A percentile compares a stretch with the other conserved stretches of the same genome.
phyloP scores from a whole-genome alignment of 2,113 vertebrate genomes.

The Strix uralensis region DNA sequence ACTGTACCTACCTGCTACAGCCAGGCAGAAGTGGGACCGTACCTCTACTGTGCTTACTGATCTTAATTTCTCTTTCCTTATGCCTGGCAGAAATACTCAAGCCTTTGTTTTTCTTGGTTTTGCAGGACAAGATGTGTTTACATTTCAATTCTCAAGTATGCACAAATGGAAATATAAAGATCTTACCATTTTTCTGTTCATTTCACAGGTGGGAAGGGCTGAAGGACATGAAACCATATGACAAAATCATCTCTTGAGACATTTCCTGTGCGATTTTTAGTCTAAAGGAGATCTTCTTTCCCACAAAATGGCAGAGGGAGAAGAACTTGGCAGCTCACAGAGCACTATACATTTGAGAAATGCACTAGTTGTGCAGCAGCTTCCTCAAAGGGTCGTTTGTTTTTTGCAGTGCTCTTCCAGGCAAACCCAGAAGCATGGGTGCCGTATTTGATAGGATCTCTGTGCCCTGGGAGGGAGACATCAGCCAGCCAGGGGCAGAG shows the following conservation, averaged over 20 bases:
- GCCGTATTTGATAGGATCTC: not conserved
- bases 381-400: not conserved
- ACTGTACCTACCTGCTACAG: not conserved
- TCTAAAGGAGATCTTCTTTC: not conserved
- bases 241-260: not conserved
- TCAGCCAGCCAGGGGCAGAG: not conserved
- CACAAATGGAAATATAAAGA: not conserved
- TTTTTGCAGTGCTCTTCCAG: not conserved
- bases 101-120: not conserved
- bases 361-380: not conserved
- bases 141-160: not conserved
- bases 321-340: not conserved
- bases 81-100: not conserved
- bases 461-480: not conserved
- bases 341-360: not conserved
- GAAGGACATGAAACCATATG: not conserved
- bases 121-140: not conserved
- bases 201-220: not conserved
- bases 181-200: not conserved
- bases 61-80: not conserved
- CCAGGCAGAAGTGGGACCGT: not conserved
- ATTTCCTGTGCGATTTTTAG: not conserved
- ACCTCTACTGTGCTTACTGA: not conserved
- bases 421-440: not conserved
- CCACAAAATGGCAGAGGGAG: not conserved